Evolutionary conservation across 2,797 vertebrate genomes (phyloP), one percentile per base, ranked within the genome.

Genomic region (Miichthys miiuy): DNA sequence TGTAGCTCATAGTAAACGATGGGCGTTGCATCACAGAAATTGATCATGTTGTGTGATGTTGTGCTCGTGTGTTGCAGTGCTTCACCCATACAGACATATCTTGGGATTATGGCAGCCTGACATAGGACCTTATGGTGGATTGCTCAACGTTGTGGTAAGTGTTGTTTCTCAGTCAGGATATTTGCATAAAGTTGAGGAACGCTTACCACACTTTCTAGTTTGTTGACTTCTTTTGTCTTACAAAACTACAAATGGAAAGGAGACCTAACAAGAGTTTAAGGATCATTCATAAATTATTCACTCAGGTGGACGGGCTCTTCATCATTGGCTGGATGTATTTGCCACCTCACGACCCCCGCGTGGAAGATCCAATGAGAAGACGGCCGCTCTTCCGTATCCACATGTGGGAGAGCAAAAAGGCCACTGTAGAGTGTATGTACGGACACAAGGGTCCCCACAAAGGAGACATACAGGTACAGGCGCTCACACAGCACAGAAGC

Each of bases 311-410:
- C 0, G 98, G 98, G 34, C 88, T 98, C 25, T 98, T 98, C 88
- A 98, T 99, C 89, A 97, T 99, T 0, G 98, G 98, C 61, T 99
- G 98, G 98, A 99, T 99, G 98, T 99, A 98, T 90, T 89, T 99
- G 80, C 98, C 98, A 0, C 98, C 98, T 77, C 98, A 99, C 0
- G 98, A 99, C 86, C 98, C 98, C 8, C 97, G 97, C 0, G 98
- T 99, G 68, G 97, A 99, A 4, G 97, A 99, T 87, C 97, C 97
- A 0, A 99, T 99, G 98, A 95, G 98, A 5, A 96, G 97, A 84
- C 96, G 98, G 20, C 98, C 98, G 0, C 95, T 99, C 34, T 99
- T 99, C 89, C 96, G 97, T 68, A 97, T 99, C 78, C 97, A 98
- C 75, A 92, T 99, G 79, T 97, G 95, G 97, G 98, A 99, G 90